Conservation (phyloP, 2,113 vertebrate genomes). For the Phalacrocorax carbo region DNA sequence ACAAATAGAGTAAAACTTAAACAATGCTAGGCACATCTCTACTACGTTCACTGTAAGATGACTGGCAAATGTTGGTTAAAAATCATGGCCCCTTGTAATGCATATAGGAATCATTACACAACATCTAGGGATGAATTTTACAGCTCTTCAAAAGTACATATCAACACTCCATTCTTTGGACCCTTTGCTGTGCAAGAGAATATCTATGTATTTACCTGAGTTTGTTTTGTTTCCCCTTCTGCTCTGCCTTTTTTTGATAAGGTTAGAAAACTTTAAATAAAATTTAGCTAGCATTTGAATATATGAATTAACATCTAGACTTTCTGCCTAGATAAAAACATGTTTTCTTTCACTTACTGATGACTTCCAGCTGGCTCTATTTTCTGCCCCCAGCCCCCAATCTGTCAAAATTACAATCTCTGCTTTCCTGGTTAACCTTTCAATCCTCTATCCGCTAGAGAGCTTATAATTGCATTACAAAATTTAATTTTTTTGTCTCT, state of each 20-base stretch:
- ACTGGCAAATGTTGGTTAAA: not conserved
- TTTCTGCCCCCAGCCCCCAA: not conserved
- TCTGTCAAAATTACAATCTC: not conserved
- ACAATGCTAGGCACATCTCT: not conserved
- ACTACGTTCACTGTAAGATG: not conserved
- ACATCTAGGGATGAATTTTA: not conserved
- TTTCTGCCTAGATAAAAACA: not conserved
- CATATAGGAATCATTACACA: not conserved
- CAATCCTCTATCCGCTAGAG: not conserved
- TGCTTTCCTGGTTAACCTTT: not conserved
- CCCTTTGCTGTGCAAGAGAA: not conserved
- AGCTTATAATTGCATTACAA: not conserved
- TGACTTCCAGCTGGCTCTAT: not conserved
- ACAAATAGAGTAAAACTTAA: not conserved
- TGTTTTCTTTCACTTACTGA: not conserved
- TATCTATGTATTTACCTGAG: not conserved
- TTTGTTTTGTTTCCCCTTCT: not conserved
- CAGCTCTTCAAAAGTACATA: not conserved
- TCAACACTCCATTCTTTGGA: not conserved
- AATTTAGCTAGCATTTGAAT: not conserved
- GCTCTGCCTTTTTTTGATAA: not conserved
- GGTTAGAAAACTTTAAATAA: not conserved
- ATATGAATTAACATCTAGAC: not conserved
- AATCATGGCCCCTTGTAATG: not conserved
- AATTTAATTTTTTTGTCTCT: not conserved